Evolutionary conservation across 2,113 vertebrate species (phyloP), one percentile per base, ranked within the genome.

Genomic region (Pygathrix nemaeus): DNA sequence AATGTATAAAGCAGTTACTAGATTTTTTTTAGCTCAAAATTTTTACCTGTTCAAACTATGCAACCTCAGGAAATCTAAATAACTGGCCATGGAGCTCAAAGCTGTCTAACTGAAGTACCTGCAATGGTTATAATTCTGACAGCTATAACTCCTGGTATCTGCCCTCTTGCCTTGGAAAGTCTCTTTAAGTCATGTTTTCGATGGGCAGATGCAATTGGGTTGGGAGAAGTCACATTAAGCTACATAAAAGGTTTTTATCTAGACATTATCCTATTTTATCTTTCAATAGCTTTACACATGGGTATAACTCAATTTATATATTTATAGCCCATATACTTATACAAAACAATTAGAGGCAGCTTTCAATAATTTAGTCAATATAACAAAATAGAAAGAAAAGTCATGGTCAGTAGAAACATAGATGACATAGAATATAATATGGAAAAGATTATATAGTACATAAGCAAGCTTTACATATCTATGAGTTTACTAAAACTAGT

Each of bases 11-110:
- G 7, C 3, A 79, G 2, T 91, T 91, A 64, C 18, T 80, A 81
- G 25, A 38, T 86, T 95, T 76, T 94, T 59, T 84, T 89, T 91
- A 52, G 86, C 85, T 93, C 79, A 70, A 64, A n/a, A 64, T 82
- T 73, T 96, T 94, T 90, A 92, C 59, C 40, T 88, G 66, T 75
- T 73, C 82, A 95, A 97, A 57, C 10, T 4, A 55, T 43, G 8
- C 78, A 85, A 61, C 38, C 6, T 94, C 40, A 75, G 30, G 35
- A 90, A 98, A 90, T 93, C 9, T 81, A 50, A 78, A 96, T 57
- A 61, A 57, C 13, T 61, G 30, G 13, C 14, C 50, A 75, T 17
- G 70, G 16, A 94, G 72, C 91, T 84, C 50, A 91, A 96, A 95
- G 59, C 52, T 88, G 9, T 92, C 59, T 91, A 50, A n/a, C 23